Base-by-base conservation (phyloP, 2,113 vertebrate genomes). In the Ellobius talpinus region DNA sequence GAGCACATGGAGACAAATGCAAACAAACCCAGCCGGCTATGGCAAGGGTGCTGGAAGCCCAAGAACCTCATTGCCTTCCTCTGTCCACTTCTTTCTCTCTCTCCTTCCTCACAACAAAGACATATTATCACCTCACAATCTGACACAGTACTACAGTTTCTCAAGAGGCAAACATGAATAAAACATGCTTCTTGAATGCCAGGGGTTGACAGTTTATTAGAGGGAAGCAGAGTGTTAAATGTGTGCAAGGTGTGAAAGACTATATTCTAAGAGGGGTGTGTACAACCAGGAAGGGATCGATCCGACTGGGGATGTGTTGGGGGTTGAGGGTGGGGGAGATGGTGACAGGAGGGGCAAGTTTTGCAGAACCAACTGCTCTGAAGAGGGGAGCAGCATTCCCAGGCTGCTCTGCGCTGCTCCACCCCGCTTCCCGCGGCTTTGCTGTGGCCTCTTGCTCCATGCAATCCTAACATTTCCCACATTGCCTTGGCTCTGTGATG, bases 161-260 rank as follows among this genome's bases (percentile, higher is more conserved):
- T 95, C 65, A 95, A 86, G 84, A 95, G 61, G 50, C 50, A 79
- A 89, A 70, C 89, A 89, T 87, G 72, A 96, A 86, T 88, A 82
- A 95, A 89, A 95, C 76, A 82, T 81, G 47, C 65, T 76, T 58
- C 33, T 39, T 68, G 76, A 45, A 23, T 29, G 55, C 72, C 66
- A 68, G 74, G 78, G 39, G 78, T 63, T 81, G 78, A 50, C 45
- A 93, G 84, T 52, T 19, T 31, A 66, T 90, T 72, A 86, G 92
- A 74, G 50, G 73, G 50, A 93, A 36, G 79, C 29, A 10, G 77
- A 87, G n/a, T 33, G 89, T 78, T 76, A n/a, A 81, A n/a, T 65
- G 58, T 72, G 92, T 90, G 85, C 23, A 70, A 90, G 47, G 36
- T 66, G 70, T 86, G 90, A 52, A 84, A 93, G 73, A 13, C 29